A percentile compares a stretch with the other conserved stretches of the same genome.
phyloP scores from a whole-genome alignment of 2,797 vertebrate genomes.

The Lerista edwardsae region DNA sequence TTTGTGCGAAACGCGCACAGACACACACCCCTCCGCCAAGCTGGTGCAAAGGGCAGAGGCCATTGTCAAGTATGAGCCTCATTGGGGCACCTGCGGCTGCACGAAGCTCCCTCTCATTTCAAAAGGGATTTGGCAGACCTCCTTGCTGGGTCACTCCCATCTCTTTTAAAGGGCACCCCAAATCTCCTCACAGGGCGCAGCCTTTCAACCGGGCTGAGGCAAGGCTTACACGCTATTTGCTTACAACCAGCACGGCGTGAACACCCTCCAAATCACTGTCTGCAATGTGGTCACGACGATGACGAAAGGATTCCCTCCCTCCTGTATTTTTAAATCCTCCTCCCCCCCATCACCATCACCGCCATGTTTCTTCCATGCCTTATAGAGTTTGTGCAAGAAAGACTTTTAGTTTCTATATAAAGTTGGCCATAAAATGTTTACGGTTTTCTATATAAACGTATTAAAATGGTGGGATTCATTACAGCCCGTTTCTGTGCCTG shows the following conservation, averaged over 20 bases:
- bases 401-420: constrained; percentile 78
- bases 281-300: constrained; percentile 64
- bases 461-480: constrained; percentile 75
- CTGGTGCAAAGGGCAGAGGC: neutral
- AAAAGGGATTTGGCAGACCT: too few relatives aligned
- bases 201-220: constrained; percentile 49
- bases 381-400: constrained; percentile 68
- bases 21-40: neutral
- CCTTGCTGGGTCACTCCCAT: neutral
- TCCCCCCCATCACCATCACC: constrained; percentile 23
- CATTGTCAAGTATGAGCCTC: neutral
- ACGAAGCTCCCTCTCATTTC: neutral
- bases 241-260: constrained; percentile 58
- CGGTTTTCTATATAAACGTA: constrained; percentile 78
- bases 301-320: constrained; percentile 65
- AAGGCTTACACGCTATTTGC: constrained; percentile 52
- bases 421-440: constrained; percentile 77
- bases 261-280: constrained; percentile 62
- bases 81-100: neutral
- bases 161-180: neutral
- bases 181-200: neutral
- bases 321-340: constrained; percentile 63
- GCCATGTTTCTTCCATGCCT: constrained; percentile 67
- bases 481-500: constrained; percentile 68
- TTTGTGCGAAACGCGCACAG: too few relatives aligned